Conservation (phyloP, 2,113 vertebrate species). For the Heterotis niloticus region DNA sequence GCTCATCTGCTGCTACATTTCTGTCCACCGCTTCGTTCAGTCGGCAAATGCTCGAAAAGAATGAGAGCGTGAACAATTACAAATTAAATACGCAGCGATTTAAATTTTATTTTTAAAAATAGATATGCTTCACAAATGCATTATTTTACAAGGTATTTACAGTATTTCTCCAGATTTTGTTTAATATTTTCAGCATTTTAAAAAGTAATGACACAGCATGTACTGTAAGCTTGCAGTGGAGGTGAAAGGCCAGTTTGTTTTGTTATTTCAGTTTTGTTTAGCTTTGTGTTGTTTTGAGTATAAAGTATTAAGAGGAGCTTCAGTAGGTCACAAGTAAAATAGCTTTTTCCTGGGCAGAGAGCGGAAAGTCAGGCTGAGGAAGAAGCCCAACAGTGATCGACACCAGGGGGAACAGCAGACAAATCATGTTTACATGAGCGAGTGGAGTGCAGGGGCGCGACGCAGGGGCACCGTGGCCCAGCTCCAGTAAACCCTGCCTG, state of each 20-base stretch:
- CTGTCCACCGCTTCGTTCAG: no score
- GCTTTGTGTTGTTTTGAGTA: no score
- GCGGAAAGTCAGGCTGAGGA: not conserved
- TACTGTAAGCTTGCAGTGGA: not conserved
- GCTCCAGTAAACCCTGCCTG: conserved; percentile 56
- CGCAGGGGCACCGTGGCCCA: conserved; percentile 50
- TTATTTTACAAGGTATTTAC: conserved; percentile 15
- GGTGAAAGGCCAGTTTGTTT: no score
- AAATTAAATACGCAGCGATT: not conserved
- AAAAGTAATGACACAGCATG: not conserved
- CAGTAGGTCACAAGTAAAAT: no score
- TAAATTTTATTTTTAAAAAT: conserved; percentile 8
- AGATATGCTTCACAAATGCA: not conserved
- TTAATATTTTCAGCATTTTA: no score
- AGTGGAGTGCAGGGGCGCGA: not conserved
- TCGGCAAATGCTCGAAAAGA: no score
- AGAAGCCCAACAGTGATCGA: not conserved
- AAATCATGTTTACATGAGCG: not conserved
- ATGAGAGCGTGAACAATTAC: not conserved
- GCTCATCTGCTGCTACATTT: no score
- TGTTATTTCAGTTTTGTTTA: no score
- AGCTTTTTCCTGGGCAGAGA: no score
- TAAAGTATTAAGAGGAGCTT: no score
- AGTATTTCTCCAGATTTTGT: not conserved
- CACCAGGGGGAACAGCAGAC: not conserved